Base-by-base conservation (phyloP, 2,113 vertebrate species). In the Melanotaenia duboulayi region DNA sequence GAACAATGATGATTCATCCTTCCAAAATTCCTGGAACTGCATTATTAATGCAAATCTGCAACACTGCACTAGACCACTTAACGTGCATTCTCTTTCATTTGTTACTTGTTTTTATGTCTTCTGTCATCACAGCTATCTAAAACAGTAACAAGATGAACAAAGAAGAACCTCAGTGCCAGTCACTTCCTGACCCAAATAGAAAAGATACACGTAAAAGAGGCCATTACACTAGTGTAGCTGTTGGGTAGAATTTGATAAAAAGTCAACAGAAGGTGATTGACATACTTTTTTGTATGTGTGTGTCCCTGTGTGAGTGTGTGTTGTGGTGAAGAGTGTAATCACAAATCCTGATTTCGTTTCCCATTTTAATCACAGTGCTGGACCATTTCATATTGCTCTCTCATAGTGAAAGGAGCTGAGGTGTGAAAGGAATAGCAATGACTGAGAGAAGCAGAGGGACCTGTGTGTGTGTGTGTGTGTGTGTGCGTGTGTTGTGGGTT, bases 341-440 rank as follows among this genome's bases (percentile, higher is more conserved):
- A 66, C 67, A 86, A 80, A 78, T 54, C 63, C 66, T 74, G 66
- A 83, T 87, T 86, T 83, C 11, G 74, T 82, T 84, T 81, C 54
- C 72, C 71, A 55, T 84, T 87, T 86, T 87, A 87, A 90, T 84
- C 82, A 52, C 81, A 81, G 62, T 76, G 66, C 77, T 76, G 76
- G 82, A 81, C 69, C 82, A 73, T 87, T 87, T 90, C 83, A 86
- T 85, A 82, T 82, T 80, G 83, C 70, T 86, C 67, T 74, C 25
- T 61, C 55, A 65, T 83, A 73, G 82, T 63, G 82, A 85, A 85
- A 70, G 76, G 37, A 88, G 71, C 78, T 55, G 77, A 72, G 60
- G 79, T 82, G 91, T 92, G 91, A 82, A 90, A 77, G 76, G 89
- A 93, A 92, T 92, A 90, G 68, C 89, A 92, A 92, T 90, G 87